Evolutionary conservation across 1,140 invertebrate species (phyloP), one percentile per base, ranked within the genome.

Genomic region (Drosophila fuyamai): DNA sequence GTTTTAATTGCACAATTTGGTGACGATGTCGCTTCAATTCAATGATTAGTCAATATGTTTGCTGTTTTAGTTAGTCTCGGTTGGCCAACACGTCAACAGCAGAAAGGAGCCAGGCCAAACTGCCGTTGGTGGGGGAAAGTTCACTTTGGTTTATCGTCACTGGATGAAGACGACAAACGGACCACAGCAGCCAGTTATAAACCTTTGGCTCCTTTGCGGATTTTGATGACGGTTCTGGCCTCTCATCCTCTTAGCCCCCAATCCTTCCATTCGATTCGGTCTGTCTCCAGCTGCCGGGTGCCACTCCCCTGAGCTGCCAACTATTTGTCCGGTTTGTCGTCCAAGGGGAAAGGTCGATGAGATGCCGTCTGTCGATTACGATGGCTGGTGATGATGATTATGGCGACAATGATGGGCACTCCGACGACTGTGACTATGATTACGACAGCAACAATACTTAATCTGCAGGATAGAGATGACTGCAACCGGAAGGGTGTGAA

Each of bases 131-230:
- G 61, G 46, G 55, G 58, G 40, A 77, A 67, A 81, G 81, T 73
- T 76, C 55, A 50, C 57, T 61, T 61, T 54, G 60, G 65, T 53
- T 68, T 66, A n/a, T 36, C 47, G 43, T 71, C 55, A 41, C 77
- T 85, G 77, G 81, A 85, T 85, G 76, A 84, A 85, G 81, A 84
- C 73, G 81, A 85, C 81, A 84, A 84, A 81, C 81, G 73, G 73
- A 85, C 81, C 81, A 61, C 81, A 85, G 51, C 67, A 74, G 56
- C 58, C 71, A 79, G 80, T 66, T 79, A 57, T 47, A 83, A 83
- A 60, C 76, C 80, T 70, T 83, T 77, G 54, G 48, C 58, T 48
- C 68, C 23, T 35, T 35, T 61, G 16, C 36, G 62, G 47, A 57
- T 75, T 73, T 44, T 72, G 41, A 79, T 67, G 55, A 67, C 74